Evolutionary conservation across 2,113 vertebrate genomes (phyloP).

Genomic region (Tricholaema leucomelas): DNA sequence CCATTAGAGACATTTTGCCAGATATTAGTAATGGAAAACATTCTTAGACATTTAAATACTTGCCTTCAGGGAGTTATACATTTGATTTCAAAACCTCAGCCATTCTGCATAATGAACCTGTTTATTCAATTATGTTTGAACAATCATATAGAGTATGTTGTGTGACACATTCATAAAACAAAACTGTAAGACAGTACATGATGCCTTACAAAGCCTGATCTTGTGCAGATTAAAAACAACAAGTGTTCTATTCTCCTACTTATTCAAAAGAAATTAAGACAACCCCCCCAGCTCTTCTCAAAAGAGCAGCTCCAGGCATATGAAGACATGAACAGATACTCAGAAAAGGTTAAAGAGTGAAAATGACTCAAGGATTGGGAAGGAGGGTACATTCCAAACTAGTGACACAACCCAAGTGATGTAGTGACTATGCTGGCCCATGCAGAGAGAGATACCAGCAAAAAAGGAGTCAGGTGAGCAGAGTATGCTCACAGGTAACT

Average conservation of each 20-base stretch:
- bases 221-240: neutral
- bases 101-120: neutral
- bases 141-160: neutral
- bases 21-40: neutral
- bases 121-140: neutral
- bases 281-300: neutral
- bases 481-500: neutral
- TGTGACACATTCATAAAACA: neutral
- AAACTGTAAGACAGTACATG: neutral
- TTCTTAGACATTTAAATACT: neutral
- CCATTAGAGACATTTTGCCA: neutral
- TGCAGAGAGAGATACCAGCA: neutral
- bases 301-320: neutral
- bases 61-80: fast-evolving
- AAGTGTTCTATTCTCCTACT: neutral
- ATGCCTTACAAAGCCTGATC: neutral
- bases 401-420: neutral
- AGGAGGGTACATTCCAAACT: neutral
- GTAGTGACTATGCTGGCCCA: neutral
- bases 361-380: neutral
- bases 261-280: neutral
- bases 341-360: neutral
- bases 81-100: neutral
- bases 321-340: neutral
- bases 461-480: neutral